Percentiles rank a stretch among this genome's conserved stretches.
Evolutionary conservation across 1,140 invertebrate species (phyloP).

Genomic region (Telenomus remus): DNA sequence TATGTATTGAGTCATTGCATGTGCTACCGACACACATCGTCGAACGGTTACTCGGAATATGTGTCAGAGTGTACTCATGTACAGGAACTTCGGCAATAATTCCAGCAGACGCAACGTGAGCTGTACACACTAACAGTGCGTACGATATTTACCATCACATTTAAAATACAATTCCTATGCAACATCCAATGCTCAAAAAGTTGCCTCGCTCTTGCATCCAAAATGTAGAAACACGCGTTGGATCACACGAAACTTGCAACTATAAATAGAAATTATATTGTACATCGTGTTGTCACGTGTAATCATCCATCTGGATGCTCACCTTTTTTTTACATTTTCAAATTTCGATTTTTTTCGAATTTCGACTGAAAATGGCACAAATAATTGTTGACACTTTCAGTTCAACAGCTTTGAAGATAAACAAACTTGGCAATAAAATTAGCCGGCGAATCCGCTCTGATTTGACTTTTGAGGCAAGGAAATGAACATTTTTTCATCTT

Average conservation of each 20-base stretch:
- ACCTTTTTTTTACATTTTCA: not conserved
- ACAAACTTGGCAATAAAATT: too few species aligned
- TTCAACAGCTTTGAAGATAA: too few species aligned
- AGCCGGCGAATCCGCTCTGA: too few species aligned
- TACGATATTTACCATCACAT: conserved; percentile 56
- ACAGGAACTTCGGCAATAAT: conserved; percentile 57
- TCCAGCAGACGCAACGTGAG: conserved; percentile 52
- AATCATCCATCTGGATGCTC: conserved; percentile 25
- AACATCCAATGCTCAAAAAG: conserved; percentile 50
- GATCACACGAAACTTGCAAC: conserved; percentile 39
- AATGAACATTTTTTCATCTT: not conserved
- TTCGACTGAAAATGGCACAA: too few species aligned
- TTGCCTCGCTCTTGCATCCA: conserved; percentile 47
- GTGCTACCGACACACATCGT: conserved; percentile 44
- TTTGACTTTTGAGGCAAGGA: too few species aligned
- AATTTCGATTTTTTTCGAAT: too few species aligned
- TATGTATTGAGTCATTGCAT: conserved; percentile 45
- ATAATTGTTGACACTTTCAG: too few species aligned
- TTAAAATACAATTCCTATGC: conserved; percentile 58
- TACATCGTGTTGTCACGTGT: conserved; percentile 45
- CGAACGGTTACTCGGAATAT: conserved; percentile 50
- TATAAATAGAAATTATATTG: conserved; percentile 53
- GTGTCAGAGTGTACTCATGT: conserved; percentile 41
- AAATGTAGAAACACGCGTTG: conserved; percentile 46
- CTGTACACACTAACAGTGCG: conserved; percentile 51